phyloP scores from a whole-genome alignment of 92 coral and sea anemone genomes.

The Paramuricea clavata region DNA sequence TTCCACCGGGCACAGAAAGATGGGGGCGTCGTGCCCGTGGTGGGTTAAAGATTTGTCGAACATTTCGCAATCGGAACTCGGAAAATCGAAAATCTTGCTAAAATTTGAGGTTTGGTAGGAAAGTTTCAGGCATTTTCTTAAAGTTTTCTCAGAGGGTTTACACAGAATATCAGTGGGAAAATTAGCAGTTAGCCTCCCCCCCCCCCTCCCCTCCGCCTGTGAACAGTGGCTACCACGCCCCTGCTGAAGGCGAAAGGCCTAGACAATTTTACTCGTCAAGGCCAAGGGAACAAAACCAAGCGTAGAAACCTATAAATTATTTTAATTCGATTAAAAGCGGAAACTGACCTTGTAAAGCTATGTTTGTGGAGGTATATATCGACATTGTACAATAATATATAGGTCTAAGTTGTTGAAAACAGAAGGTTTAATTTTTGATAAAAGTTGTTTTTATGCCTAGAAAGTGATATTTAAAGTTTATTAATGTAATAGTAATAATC shows the following conservation, averaged over 20 bases:
- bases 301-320: constrained; percentile 14
- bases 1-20: constrained; percentile 1
- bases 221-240: constrained; percentile 16
- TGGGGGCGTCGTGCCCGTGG: constrained; percentile 5
- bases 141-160: constrained; percentile 8
- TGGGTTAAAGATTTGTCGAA: constrained; percentile 22
- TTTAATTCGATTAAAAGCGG: neutral
- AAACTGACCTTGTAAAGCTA: constrained; percentile 16
- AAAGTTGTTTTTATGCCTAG: constrained; percentile 20
- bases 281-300: constrained; percentile 13
- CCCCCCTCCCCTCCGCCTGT: neutral
- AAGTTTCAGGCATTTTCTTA: constrained; percentile 16
- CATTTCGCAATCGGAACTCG: constrained; percentile 4
- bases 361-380: constrained; percentile 18
- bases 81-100: constrained; percentile 14
- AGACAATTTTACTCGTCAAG: constrained; percentile 28
- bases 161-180: constrained; percentile 17
- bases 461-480: constrained; percentile 14
- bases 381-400: constrained; percentile 14
- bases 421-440: constrained; percentile 5
- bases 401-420: constrained; percentile 12
- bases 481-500: constrained; percentile 21
- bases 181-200: neutral
- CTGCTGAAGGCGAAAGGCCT: constrained; percentile 12
- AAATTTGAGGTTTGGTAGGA: constrained; percentile 22